Conservation (phyloP, 2,797 vertebrate genomes). For the Tangara arthus region DNA sequence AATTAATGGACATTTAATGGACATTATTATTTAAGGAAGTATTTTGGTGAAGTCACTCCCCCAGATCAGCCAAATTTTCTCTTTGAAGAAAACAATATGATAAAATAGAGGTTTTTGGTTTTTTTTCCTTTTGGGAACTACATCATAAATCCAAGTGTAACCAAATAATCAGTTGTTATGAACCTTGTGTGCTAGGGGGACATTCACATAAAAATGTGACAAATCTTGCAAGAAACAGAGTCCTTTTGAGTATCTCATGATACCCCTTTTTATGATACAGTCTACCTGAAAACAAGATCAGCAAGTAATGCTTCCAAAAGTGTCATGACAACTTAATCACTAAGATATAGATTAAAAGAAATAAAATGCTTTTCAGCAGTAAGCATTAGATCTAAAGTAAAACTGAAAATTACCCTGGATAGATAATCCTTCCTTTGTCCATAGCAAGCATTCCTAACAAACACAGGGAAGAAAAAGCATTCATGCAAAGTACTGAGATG, state of each 20-base stretch:
- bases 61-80: neutral
- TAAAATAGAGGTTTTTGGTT: neutral
- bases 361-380: neutral
- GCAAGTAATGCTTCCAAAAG: neutral
- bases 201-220: neutral
- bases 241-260: neutral
- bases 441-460: neutral
- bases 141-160: neutral
- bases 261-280: neutral
- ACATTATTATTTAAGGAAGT: neutral
- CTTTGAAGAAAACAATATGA: neutral
- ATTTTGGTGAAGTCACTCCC: neutral
- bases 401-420: neutral
- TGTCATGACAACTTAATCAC: neutral
- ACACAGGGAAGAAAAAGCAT: neutral
- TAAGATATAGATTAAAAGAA: neutral
- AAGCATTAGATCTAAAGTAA: neutral
- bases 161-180: neutral
- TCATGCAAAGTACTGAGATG: neutral
- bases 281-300: neutral
- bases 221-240: neutral
- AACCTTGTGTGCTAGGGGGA: neutral
- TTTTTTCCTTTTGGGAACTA: neutral
- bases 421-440: neutral
- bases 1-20: neutral